phyloP scores from a whole-genome alignment of 2,113 vertebrate species.

The Hippocampus comes region DNA sequence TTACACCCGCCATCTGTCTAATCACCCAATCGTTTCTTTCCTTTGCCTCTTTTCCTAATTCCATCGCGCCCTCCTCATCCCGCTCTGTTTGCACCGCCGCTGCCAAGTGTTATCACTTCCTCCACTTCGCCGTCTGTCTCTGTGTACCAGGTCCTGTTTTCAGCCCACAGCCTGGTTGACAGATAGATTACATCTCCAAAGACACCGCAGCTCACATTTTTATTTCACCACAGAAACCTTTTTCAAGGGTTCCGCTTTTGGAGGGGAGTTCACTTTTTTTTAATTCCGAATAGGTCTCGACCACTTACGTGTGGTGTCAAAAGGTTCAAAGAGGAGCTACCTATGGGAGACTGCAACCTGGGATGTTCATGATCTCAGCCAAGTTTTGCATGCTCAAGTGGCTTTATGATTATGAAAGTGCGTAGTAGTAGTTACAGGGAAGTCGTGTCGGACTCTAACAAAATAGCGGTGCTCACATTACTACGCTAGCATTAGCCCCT shows the following conservation, averaged over 20 bases:
- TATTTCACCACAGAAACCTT: constrained; percentile 46
- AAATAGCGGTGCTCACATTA: too few species aligned
- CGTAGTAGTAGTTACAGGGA: too few species aligned
- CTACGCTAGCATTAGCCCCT: too few species aligned
- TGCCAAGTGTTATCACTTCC: constrained; percentile 54
- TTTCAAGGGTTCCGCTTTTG: constrained; percentile 14
- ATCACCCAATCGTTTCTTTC: constrained; percentile 40
- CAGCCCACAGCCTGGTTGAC: constrained; percentile 54
- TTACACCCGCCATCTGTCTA: constrained; percentile 55
- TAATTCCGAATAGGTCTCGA: background rate
- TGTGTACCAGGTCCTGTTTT: constrained; percentile 53
- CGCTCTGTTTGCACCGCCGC: constrained; percentile 52
- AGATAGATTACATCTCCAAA: constrained; percentile 50
- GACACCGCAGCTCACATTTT: constrained; percentile 41
- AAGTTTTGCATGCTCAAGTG: background rate
- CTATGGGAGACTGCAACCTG: background rate
- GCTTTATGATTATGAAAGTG: too few species aligned
- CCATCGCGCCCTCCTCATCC: constrained; percentile 16
- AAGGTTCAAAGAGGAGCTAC: background rate
- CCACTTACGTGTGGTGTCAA: background rate
- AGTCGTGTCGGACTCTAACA: too few species aligned
- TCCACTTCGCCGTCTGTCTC: constrained; percentile 60
- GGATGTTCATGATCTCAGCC: background rate
- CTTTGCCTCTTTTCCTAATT: constrained; percentile 24
- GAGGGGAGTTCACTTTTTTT: background rate